Conservation (phyloP, 2,797 vertebrate genomes). For the Oceanodroma leucorhoa region DNA sequence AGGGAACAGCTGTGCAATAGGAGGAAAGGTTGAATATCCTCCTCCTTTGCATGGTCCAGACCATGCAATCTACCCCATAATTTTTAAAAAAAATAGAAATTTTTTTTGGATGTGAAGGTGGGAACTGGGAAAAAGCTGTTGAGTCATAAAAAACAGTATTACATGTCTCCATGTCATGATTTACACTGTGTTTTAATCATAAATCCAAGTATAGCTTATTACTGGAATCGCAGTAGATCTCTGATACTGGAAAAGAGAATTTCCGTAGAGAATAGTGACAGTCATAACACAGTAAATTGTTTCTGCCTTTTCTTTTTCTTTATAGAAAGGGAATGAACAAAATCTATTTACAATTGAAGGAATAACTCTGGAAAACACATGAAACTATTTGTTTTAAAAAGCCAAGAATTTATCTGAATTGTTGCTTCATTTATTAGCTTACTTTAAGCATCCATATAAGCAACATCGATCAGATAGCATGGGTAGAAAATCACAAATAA, state of each 20-base stretch:
- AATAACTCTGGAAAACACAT: background rate
- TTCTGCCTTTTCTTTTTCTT: background rate
- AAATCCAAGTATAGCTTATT: conserved; percentile 15
- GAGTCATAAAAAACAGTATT: conserved; percentile 39
- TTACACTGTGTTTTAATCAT: conserved; percentile 31
- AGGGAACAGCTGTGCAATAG: background rate
- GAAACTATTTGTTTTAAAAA: background rate
- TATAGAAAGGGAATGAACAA: background rate
- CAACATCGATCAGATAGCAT: background rate
- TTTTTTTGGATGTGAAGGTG: background rate
- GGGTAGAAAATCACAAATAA: background rate
- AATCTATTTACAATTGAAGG: background rate
- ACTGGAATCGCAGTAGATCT: background rate
- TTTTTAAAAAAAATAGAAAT: background rate
- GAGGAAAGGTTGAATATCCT: background rate
- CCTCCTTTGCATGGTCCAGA: background rate
- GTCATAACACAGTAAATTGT: background rate
- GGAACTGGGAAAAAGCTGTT: background rate
- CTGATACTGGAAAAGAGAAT: background rate
- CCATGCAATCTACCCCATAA: background rate
- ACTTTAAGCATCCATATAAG: background rate
- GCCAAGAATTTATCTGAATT: background rate
- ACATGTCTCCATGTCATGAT: background rate
- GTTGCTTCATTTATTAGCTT: background rate
- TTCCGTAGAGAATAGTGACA: background rate